Base-by-base conservation (phyloP, 2,797 vertebrate genomes). In the Gallirallus australis region DNA sequence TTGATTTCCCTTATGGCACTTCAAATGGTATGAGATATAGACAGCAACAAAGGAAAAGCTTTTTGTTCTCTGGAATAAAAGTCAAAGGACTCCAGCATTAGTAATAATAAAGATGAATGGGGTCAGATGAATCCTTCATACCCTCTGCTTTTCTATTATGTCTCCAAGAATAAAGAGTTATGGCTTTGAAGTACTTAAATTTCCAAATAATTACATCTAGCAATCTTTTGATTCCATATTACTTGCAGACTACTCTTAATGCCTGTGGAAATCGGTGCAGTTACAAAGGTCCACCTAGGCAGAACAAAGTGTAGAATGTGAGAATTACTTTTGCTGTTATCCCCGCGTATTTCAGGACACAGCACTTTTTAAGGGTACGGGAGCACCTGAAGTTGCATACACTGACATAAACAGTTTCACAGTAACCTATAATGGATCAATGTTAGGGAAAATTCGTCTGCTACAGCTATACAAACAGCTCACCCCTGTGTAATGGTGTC, bases 11-110 rank as follows among this genome's bases (percentile, higher is more conserved):
- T 76, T 77, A 80, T 19, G 19, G 10, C 25, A 70, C 48, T 85
- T 93, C 42, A 82, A 89, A 89, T 28, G 80, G 3, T 40, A 31
- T 48, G 37, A 89, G 30, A 77, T 65, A 37, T 5, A 87, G 56
- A 73, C 1, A 86, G 11, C 28, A 85, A 68, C 31, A 73, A 80
- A 86, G 7, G 13, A 79, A 87, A 92, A 77, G 11, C 24, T 87
- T 91, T 86, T 57, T 91, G 19, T 89, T 87, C 57, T 77, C 39
- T 53, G 31, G 17, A 91, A 91, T 82, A 89, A 57, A 86, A 91
- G 65, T 72, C 56, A 53, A 87, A 92, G 21, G 45, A 53, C 10
- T 91, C 17, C 23, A 71, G 14, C 54, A 60, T 57, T 73, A 89
- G 23, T 60, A 91, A 84, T 65, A 70, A 82, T 66, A 92, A 76